Evolutionary conservation across 2,797 vertebrate species (phyloP), one percentile per base, ranked within the genome.

Genomic region (Lagorchestes hirsutus): DNA sequence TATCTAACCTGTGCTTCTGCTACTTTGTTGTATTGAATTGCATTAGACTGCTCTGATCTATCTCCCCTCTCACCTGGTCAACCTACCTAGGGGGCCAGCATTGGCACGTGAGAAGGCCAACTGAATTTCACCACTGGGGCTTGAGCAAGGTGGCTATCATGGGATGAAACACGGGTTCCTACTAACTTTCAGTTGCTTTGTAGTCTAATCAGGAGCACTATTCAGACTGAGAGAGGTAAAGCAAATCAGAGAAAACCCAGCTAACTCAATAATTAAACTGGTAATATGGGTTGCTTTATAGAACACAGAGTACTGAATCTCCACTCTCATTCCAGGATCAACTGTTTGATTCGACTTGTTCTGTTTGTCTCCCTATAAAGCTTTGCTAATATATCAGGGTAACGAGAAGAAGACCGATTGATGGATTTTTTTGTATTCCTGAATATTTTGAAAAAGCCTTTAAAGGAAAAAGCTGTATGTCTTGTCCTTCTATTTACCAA

Each of bases 371-470:
- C 62, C 95, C 93, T 92, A 58, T 46, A 92, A 29, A 92, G 54
- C 46, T 97, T 96, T 96, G 82, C 29, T 95, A 96, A 96, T 95
- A 91, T 93, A 56, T 57, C 40, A 92, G 52, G 62, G 56, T 92
- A 95, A 27, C 82, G 94, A 94, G 28, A 18, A 93, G 92, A 10
- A 12, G 92, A 94, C 57, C 54, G 92, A 93, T 31, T 92, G 92
- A 96, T 93, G 94, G 54, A 94, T 94, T 97, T 93, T 96, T 92
- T 55, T 40, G 67, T 40, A 74, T 92, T 93, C 94, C 16, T 90
- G 67, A 94, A 96, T 46, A 90, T 96, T 93, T 93, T 95, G 90
- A 97, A 96, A 91, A 97, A 96, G 95, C 54, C 90, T 96, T 97
- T 95, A 96, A 97, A 95, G 93, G 34, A 58, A 96, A 97, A 58